A percentile compares a stretch with the other conserved stretches of the same genome.
phyloP scores from a whole-genome alignment of 2,888 invertebrate species.

The Torymus texanus region DNA sequence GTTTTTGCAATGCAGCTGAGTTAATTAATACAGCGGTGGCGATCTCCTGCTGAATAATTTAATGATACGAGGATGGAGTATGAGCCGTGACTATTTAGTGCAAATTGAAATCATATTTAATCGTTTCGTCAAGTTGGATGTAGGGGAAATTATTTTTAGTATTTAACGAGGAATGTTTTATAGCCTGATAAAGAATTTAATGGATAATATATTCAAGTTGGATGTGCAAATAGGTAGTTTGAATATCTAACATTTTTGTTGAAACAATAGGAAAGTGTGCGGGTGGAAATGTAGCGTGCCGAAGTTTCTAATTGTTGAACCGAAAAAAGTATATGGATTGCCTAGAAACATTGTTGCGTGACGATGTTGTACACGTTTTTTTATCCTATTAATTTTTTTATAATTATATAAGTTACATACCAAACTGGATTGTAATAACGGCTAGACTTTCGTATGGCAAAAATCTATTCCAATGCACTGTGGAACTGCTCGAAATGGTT shows the following conservation, averaged over 20 bases:
- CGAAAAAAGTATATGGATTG: slow-evolving; percentile 32
- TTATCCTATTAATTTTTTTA: slow-evolving; percentile 13
- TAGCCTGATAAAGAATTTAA: too few species aligned
- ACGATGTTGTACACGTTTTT: slow-evolving; percentile 35
- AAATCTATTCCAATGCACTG: background rate
- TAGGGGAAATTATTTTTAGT: too few species aligned
- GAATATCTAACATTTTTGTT: background rate
- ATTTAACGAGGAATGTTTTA: too few species aligned
- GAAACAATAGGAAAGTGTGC: slow-evolving; percentile 26
- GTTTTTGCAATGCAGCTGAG: too few species aligned
- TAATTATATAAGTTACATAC: slow-evolving; percentile 25
- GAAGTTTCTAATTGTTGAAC: slow-evolving; percentile 38
- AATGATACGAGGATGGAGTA: too few species aligned
- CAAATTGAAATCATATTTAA: too few species aligned
- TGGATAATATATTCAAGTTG: too few species aligned
- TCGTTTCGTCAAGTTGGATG: too few species aligned
- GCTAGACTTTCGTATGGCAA: slow-evolving; percentile 10
- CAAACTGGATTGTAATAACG: background rate
- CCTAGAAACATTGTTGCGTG: slow-evolving; percentile 26
- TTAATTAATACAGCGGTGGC: too few species aligned
- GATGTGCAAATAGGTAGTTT: too few species aligned
- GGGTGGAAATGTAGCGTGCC: background rate
- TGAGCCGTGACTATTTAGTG: too few species aligned
- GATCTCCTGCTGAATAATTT: too few species aligned
- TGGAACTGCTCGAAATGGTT: background rate